Conservation (phyloP, 2,797 vertebrate genomes). For the Myotis myotis region DNA sequence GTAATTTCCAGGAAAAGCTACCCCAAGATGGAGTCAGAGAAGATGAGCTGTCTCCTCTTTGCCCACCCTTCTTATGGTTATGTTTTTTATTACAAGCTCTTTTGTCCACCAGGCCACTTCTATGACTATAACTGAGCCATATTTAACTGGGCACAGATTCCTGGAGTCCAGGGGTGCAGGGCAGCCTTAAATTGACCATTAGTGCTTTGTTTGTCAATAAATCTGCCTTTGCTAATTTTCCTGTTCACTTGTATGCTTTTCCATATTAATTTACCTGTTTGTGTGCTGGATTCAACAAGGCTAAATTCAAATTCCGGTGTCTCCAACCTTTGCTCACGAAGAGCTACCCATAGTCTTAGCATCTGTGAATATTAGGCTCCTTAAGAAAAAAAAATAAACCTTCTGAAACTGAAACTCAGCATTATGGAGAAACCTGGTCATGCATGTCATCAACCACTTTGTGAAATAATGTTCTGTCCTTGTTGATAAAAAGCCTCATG, state of each 20-base stretch:
- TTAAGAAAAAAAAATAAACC: neutral
- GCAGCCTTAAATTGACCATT: constrained; percentile 7
- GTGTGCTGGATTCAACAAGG: neutral
- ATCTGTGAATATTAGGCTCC: neutral
- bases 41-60: constrained; percentile 26
- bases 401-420: neutral
- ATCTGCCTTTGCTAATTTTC: constrained; percentile 47
- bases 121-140: neutral
- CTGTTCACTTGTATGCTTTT: constrained; percentile 19
- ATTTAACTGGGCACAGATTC: constrained; percentile 1
- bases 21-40: neutral
- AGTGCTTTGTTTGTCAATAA: constrained; percentile 12
- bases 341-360: neutral
- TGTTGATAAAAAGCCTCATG: constrained; percentile 31
- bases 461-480: neutral
- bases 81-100: neutral
- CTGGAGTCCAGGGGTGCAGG: neutral
- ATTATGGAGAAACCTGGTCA: constrained; percentile 40
- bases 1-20: constrained; percentile 32
- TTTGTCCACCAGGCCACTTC: neutral
- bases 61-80: neutral
- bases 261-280: constrained; percentile 20
- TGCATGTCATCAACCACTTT: constrained; percentile 41
- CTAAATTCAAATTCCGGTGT: neutral
- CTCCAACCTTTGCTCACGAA: neutral